Conservation (phyloP, 2,113 vertebrate genomes). For the Sander lucioperca region DNA sequence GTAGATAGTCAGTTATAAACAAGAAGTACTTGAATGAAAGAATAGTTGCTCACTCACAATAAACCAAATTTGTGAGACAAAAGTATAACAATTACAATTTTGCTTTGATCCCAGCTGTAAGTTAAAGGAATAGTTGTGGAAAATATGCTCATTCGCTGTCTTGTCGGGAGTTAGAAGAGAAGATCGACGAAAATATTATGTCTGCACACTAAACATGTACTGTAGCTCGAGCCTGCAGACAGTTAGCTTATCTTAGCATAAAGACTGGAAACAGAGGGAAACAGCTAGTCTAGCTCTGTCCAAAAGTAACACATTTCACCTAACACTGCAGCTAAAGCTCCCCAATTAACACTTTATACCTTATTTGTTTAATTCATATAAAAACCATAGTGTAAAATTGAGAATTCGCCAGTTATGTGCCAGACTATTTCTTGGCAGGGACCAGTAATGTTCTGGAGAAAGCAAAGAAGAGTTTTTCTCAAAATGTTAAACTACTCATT, state of each 20-base stretch:
- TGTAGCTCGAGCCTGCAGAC: neutral
- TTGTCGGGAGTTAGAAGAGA: neutral
- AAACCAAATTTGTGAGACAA: neutral
- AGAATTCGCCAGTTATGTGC: neutral
- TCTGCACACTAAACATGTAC: neutral
- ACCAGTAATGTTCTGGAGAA: neutral
- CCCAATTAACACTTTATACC: too few relatives aligned
- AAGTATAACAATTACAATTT: neutral
- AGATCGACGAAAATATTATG: neutral
- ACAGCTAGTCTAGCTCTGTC: neutral
- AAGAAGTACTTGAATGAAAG: neutral
- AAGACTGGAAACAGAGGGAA: neutral
- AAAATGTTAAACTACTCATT: constrained; percentile 3
- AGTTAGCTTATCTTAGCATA: neutral
- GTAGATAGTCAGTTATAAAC: constrained; percentile 11
- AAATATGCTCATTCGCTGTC: neutral
- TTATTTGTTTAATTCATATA: neutral
- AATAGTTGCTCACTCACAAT: constrained; percentile 22
- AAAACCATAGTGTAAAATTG: neutral
- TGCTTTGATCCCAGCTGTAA: neutral
- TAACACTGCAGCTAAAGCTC: too few relatives aligned
- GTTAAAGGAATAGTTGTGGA: neutral
- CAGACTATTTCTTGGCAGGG: neutral
- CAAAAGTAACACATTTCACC: neutral
- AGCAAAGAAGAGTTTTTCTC: neutral